A percentile compares a stretch with the other conserved stretches of the same genome.
These are phyloP conservation scores for Dascillus cervinus DNA, from an alignment of 2,888 invertebrate genomes.

Conservation along the genomic window DNA sequence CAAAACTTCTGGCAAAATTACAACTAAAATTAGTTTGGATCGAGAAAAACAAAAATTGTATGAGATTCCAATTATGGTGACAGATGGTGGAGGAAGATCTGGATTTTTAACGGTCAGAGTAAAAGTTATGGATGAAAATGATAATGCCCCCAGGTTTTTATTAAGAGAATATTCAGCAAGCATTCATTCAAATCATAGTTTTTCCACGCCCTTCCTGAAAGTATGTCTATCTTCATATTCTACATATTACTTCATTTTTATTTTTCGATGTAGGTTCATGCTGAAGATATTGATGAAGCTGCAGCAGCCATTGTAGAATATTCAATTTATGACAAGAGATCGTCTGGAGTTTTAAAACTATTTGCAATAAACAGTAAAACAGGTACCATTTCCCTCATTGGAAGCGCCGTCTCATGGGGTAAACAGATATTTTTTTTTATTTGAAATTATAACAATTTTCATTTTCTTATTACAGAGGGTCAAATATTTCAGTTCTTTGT, in stretches of 20 bases:
- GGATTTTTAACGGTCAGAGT: constrained; percentile 71
- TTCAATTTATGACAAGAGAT: constrained; percentile 65
- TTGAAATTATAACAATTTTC: constrained; percentile 7
- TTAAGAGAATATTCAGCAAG: constrained; percentile 71
- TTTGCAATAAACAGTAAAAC: constrained; percentile 68
- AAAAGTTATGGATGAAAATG: constrained; percentile 75
- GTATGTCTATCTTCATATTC: constrained; percentile 31
- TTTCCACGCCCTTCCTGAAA: constrained; percentile 52
- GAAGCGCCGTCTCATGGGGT: constrained; percentile 50
- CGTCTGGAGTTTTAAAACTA: constrained; percentile 55
- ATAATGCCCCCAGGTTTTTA: constrained; percentile 71
- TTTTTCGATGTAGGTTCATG: constrained; percentile 36
- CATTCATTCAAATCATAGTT: constrained; percentile 52
- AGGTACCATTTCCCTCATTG: constrained; percentile 64
- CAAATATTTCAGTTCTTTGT: constrained; percentile 84
- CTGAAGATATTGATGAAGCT: constrained; percentile 73
- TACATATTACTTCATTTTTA: constrained; percentile 6
- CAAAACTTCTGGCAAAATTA: constrained; percentile 61
- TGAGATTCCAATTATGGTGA: constrained; percentile 73
- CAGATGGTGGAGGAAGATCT: constrained; percentile 72
- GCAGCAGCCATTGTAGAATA: constrained; percentile 65
- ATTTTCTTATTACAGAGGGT: constrained; percentile 49
- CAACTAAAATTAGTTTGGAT: constrained; percentile 57
- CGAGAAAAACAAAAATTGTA: constrained; percentile 62
- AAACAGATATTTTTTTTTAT: constrained; percentile 14